Evolutionary conservation across 1,140 invertebrate species (phyloP), one percentile per base, ranked within the genome.

Genomic region (Medauroidea extradentata): DNA sequence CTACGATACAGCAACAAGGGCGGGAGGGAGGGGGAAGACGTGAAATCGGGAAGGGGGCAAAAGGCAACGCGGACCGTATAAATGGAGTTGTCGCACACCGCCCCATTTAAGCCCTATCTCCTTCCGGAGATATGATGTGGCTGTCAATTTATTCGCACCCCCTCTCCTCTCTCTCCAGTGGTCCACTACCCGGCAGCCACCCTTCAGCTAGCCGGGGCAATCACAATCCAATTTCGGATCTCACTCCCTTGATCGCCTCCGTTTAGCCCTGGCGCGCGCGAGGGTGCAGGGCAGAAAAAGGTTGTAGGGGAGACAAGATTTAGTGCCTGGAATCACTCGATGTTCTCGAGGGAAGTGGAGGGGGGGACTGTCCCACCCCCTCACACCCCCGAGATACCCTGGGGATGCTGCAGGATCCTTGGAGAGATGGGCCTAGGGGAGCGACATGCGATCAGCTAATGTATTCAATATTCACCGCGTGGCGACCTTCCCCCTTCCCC

Each of bases 61-160:
- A 7, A 34, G 29, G 5, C 29, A 34, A 34, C 29, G 5, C 29
- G 5, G 5, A 7, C 11, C 5, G 29, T 34, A 34, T 34, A 34
- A 34, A 34, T 34, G 29, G 29, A 34, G 29, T 11, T 34, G 29
- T 34, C 29, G 29, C 11, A 34, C 29, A 34, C 11, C 29, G 29
- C 29, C 29, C 11, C 29, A 5, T 46, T 46, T 5, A 25, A 19
- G 18, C 44, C 41, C 19, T 54, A 54, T 41, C 9, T 18, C 9
- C 29, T 19, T 25, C 34, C 0, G 21, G 34, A n/a, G 14, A 16
- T 34, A 54, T 43, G 53, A 54, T 54, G 34, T 38, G 53, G 23
- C 53, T 54, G 53, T 54, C 53, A 54, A 54, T 54, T 54, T 54
- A 54, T 54, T 54, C 53, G 23, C 24, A 18, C 53, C 38, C 42